Percentiles rank a stretch among this genome's conserved stretches.
Conservation (phyloP, 2,113 vertebrate species). For the Sterrhoptilus dennistouni region DNA sequence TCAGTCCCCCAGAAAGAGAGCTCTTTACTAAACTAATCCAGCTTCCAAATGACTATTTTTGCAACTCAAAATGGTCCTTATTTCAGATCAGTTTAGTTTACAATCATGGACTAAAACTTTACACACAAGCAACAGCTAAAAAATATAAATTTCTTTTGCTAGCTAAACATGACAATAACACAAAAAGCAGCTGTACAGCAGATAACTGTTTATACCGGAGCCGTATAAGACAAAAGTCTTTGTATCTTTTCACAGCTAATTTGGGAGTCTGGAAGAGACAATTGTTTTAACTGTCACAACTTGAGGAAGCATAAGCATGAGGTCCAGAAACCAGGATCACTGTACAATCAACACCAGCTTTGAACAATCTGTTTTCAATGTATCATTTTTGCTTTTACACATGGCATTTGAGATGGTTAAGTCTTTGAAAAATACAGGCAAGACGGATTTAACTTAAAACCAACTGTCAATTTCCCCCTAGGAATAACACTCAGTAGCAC, state of each 20-base stretch:
- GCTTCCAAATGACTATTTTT: not conserved
- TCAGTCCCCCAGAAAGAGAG: not conserved
- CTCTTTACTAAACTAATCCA: not conserved
- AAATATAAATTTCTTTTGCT: not conserved
- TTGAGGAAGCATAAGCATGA: not conserved
- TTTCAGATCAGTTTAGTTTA: not conserved
- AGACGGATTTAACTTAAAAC: not conserved
- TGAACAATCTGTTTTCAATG: not conserved
- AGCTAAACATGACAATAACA: not conserved
- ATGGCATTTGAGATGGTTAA: not conserved
- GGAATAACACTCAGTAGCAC: not conserved
- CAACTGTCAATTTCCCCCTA: not conserved
- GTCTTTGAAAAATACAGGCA: not conserved
- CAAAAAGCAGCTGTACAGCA: not conserved
- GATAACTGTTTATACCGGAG: not conserved
- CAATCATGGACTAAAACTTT: not conserved
- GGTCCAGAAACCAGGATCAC: not conserved
- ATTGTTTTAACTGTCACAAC: not conserved
- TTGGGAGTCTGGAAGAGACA: not conserved
- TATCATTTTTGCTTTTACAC: not conserved
- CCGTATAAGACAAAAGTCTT: not conserved
- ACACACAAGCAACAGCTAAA: not conserved
- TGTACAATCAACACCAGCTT: not conserved
- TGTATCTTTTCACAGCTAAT: not conserved
- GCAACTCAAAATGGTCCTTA: not conserved